Conservation (phyloP, 1,140 invertebrate genomes). For the Coenobita brevimanus region DNA sequence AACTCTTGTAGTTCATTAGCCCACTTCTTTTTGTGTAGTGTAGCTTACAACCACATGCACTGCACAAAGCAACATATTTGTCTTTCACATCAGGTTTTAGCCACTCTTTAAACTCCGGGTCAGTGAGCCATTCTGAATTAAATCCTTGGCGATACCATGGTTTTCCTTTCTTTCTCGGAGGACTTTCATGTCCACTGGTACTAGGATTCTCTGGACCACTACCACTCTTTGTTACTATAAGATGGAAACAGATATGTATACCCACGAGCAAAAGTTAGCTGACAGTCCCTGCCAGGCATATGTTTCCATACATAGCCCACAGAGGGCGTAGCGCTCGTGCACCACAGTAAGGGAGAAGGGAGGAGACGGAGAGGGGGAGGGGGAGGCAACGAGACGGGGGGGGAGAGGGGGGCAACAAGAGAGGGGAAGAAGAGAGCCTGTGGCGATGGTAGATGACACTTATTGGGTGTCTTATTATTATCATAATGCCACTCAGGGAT, state of each 20-base stretch:
- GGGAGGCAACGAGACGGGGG: no score
- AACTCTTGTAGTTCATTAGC: background rate
- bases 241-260: background rate
- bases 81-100: constrained; percentile 13
- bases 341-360: no score
- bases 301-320: no score
- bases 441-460: no score
- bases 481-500: no score
- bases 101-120: constrained; percentile 16
- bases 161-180: constrained; percentile 7
- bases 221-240: background rate
- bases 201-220: constrained; percentile 1
- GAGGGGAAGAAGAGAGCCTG: no score
- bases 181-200: background rate
- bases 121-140: constrained; percentile 4
- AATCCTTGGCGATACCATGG: background rate
- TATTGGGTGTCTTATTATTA: no score
- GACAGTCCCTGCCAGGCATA: no score
- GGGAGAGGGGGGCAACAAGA: no score
- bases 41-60: constrained; percentile 13
- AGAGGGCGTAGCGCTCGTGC: no score
- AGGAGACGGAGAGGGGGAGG: no score
- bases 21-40: constrained; percentile 7
- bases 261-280: no score
- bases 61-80: constrained; percentile 13